A percentile compares a stretch with the other conserved stretches of the same genome.
Evolutionary conservation across 2,797 vertebrate genomes (phyloP).

Genomic region (Calcarius lapponicus): DNA sequence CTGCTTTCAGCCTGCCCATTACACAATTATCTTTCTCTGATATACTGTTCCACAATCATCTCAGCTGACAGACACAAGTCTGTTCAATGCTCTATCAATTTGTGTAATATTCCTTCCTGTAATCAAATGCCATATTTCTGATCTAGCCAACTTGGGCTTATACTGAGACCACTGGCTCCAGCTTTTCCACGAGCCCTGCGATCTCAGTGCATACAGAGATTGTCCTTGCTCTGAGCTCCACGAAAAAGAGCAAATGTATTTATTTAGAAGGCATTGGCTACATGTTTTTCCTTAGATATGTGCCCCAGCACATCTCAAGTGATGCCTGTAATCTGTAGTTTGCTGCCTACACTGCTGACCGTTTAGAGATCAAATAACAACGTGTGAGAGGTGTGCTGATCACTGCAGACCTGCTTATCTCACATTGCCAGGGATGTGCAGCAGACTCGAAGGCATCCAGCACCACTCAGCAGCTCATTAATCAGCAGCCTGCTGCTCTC

Average conservation of each 20-base stretch:
- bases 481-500: slow-evolving; percentile 38
- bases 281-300: not conserved
- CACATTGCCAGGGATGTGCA: not conserved
- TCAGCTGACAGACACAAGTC: not conserved
- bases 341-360: not conserved
- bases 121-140: not conserved
- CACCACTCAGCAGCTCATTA: slow-evolving; percentile 39
- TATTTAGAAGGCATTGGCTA: not conserved
- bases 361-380: not conserved
- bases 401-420: not conserved
- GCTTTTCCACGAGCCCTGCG: not conserved
- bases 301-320: not conserved
- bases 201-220: not conserved
- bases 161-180: not conserved
- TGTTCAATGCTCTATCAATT: not conserved
- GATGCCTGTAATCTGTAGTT: not conserved
- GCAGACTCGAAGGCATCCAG: not conserved
- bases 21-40: slow-evolving; percentile 1
- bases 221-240: not conserved
- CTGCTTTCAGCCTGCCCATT: not conserved
- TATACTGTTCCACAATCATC: not conserved
- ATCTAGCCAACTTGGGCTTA: not conserved
- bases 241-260: not conserved
- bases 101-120: not conserved
- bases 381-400: not conserved